These are phyloP conservation scores for Prionace glauca DNA, from an alignment of 2,797 vertebrate species.

Conservation along the genomic window DNA sequence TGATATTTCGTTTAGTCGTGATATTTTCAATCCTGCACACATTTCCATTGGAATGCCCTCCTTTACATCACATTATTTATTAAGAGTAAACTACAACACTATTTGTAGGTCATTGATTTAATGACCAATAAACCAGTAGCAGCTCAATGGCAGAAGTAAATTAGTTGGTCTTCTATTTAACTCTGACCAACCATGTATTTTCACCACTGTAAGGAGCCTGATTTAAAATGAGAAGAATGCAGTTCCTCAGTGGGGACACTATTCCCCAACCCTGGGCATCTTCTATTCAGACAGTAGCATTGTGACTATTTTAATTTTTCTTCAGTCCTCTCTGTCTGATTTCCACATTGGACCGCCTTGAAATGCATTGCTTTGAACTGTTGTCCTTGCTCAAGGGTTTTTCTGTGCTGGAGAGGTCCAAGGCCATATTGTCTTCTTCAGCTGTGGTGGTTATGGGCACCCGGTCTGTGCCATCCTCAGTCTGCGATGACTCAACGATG, in stretches of 20 bases:
- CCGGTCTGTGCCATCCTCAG: constrained; percentile 50
- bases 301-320: not conserved
- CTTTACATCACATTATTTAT: not conserved
- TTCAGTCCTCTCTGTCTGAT: constrained; percentile 62
- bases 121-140: constrained; percentile 9
- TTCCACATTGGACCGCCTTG: constrained; percentile 49
- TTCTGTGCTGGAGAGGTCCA: constrained; percentile 83
- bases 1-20: not conserved
- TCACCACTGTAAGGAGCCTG: not conserved
- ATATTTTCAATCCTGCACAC: not conserved
- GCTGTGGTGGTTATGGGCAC: constrained; percentile 47
- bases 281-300: constrained; percentile 45
- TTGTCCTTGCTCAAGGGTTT: constrained; percentile 60
- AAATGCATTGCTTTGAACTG: constrained; percentile 50
- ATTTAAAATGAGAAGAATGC: constrained; percentile 44
- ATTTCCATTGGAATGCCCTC: not conserved
- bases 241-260: constrained; percentile 49
- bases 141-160: constrained; percentile 13
- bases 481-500: constrained; percentile 54
- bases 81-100: not conserved
- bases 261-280: constrained; percentile 44
- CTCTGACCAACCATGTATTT: constrained; percentile 40
- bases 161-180: not conserved
- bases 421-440: constrained; percentile 68
- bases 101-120: not conserved